phyloP scores from a whole-genome alignment of 2,888 invertebrate species.

The Netelia fuscicornis region DNA sequence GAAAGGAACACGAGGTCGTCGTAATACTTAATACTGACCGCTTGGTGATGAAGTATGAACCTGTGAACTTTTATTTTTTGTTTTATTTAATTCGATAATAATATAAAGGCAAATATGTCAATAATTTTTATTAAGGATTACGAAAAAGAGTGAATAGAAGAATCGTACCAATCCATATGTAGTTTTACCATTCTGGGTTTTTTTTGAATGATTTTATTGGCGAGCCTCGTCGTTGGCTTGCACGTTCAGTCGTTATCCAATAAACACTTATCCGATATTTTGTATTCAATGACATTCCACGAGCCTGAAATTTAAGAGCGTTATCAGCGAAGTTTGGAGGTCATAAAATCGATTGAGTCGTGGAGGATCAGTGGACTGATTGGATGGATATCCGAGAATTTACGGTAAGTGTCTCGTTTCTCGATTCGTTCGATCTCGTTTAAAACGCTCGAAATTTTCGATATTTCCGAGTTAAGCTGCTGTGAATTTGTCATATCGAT shows the following conservation, averaged over 20 bases:
- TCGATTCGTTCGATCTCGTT: slow-evolving; percentile 6
- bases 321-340: slow-evolving; percentile 64
- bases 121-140: neutral
- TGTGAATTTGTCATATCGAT: slow-evolving; percentile 36
- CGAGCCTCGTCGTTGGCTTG: slow-evolving; percentile 72
- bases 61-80: slow-evolving; percentile 55
- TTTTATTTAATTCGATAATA: neutral
- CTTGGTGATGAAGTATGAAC: slow-evolving; percentile 66
- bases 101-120: neutral
- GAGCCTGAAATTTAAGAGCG: slow-evolving; percentile 70
- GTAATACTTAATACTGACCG: slow-evolving; percentile 68
- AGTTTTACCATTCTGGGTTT: slow-evolving; percentile 72
- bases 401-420: slow-evolving; percentile 27
- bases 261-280: slow-evolving; percentile 78
- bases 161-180: slow-evolving; percentile 71
- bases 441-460: slow-evolving; percentile 3
- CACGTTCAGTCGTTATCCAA: slow-evolving; percentile 76
- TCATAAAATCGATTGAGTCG: neutral
- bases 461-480: slow-evolving; percentile 23
- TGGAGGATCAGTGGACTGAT: neutral
- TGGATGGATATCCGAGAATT: slow-evolving; percentile 18
- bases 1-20: slow-evolving; percentile 68
- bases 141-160: neutral
- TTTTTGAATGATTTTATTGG: slow-evolving; percentile 72
- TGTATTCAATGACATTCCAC: slow-evolving; percentile 77